Evolutionary conservation across 2,113 vertebrate genomes (phyloP).

Genomic region (Heterotilapia buettikoferi): DNA sequence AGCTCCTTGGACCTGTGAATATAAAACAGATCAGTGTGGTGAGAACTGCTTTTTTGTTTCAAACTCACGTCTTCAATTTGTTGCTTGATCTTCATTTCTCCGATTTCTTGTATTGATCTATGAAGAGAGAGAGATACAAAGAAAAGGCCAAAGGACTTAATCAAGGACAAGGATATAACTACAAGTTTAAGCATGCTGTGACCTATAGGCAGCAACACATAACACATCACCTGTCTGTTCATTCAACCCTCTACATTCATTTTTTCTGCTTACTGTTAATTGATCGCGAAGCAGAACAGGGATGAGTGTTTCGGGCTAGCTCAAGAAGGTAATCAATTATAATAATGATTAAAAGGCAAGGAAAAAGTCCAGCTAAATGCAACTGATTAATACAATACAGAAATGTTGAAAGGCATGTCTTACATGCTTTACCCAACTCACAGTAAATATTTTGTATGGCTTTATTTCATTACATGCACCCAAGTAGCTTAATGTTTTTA

Average conservation of each 20-base stretch:
- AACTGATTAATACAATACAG: background rate
- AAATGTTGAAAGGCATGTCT: background rate
- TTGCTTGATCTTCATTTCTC: slow-evolving; percentile 86
- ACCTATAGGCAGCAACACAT: background rate
- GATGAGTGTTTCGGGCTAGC: background rate
- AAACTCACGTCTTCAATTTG: slow-evolving; percentile 88
- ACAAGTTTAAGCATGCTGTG: background rate
- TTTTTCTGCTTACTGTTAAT: background rate
- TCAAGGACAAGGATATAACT: background rate
- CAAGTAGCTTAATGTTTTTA: background rate
- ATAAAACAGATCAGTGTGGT: background rate
- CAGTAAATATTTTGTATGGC: background rate
- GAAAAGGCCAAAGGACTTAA: background rate
- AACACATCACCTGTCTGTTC: background rate
- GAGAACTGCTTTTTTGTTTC: background rate
- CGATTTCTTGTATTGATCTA: slow-evolving; percentile 84
- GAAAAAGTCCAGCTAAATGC: background rate
- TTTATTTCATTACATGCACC: background rate
- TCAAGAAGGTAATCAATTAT: background rate
- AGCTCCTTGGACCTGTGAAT: background rate
- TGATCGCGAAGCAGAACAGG: background rate
- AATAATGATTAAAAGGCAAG: background rate
- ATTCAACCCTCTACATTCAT: background rate
- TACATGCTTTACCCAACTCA: background rate
- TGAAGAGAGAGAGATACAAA: background rate